Conservation (phyloP, 2,797 vertebrate genomes). For the Coracias cyanogaster region DNA sequence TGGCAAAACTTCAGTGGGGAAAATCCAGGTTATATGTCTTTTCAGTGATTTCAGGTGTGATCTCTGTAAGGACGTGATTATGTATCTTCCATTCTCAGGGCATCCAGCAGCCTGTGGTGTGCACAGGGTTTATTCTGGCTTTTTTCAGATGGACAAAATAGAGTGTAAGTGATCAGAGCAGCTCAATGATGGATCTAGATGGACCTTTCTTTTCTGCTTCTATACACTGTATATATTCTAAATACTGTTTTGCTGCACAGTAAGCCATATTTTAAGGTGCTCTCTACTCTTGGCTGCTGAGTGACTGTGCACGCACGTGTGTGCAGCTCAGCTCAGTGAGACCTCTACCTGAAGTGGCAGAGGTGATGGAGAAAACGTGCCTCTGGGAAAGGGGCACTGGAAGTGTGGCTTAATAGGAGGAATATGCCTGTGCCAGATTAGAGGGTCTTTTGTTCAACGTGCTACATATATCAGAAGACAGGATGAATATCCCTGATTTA, state of each 20-base stretch:
- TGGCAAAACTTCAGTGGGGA: not conserved
- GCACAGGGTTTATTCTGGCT: accelerated
- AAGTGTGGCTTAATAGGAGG: not conserved
- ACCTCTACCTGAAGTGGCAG: not conserved
- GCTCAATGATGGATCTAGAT: not conserved
- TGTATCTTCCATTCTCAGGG: not conserved
- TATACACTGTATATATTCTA: no score
- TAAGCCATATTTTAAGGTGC: not conserved
- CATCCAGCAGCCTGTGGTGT: not conserved
- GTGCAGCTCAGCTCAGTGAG: not conserved
- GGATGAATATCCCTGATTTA: not conserved
- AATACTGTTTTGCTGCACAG: not conserved
- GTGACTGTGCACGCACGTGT: accelerated
- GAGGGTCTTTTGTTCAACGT: not conserved
- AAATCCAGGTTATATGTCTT: not conserved
- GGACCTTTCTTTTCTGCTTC: not conserved
- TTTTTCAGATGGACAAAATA: not conserved
- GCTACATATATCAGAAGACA: not conserved
- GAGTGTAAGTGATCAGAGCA: not conserved
- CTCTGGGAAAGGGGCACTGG: not conserved
- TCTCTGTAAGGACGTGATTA: not conserved
- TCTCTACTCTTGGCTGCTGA: not conserved
- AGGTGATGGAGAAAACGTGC: not conserved
- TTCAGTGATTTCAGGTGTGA: not conserved
- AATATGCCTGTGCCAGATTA: not conserved